Conservation (phyloP, 2,113 vertebrate species). For the Phaethon lepturus region DNA sequence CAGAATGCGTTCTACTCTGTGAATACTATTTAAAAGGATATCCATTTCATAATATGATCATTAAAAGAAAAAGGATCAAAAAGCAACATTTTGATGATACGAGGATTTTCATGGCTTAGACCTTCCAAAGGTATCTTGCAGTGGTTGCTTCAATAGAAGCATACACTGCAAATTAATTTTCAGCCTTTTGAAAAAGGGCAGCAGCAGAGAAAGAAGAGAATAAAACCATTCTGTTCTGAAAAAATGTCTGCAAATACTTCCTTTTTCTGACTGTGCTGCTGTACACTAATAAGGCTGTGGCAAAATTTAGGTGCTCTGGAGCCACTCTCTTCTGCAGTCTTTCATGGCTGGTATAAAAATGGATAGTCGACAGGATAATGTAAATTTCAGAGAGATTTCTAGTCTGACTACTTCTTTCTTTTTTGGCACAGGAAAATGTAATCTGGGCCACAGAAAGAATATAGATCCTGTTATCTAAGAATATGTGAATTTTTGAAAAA, state of each 20-base stretch:
- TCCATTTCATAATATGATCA: not conserved
- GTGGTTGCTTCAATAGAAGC: not conserved
- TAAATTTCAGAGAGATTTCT: not conserved
- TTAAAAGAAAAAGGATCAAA: not conserved
- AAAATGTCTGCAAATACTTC: not conserved
- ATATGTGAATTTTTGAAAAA: not conserved
- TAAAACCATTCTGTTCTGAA: not conserved
- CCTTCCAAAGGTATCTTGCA: not conserved
- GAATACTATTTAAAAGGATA: not conserved
- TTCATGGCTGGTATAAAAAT: not conserved
- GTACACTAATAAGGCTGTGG: not conserved
- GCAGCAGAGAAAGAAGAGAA: not conserved
- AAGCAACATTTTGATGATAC: not conserved
- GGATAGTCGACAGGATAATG: not conserved
- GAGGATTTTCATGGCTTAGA: not conserved
- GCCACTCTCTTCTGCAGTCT: not conserved
- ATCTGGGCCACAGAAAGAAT: not conserved
- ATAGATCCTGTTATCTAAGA: not conserved
- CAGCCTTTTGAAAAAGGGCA: not conserved
- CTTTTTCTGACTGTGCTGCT: not conserved
- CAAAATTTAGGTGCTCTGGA: not conserved
- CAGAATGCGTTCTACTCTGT: accelerated
- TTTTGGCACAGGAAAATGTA: not conserved
- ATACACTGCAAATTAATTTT: not conserved
- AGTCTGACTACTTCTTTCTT: not conserved